These are phyloP conservation scores for Copidosoma floridanum DNA, from an alignment of 1,140 invertebrate species.

Conservation along the genomic window DNA sequence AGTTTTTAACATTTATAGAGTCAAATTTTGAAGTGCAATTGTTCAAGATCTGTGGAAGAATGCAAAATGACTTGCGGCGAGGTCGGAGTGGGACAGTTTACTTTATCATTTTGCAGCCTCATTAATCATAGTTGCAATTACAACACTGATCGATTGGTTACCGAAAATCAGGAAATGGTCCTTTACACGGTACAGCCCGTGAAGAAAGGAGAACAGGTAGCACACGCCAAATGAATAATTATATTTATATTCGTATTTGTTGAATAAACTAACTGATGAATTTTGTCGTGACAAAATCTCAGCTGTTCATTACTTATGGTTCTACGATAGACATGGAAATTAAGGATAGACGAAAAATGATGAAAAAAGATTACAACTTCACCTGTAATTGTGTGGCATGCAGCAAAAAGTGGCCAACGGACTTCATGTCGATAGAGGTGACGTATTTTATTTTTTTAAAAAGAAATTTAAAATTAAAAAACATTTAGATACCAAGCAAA, in stretches of 20 bases:
- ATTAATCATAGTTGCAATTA: constrained; percentile 94
- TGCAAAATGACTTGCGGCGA: neutral
- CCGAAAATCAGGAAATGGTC: neutral
- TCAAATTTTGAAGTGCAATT: no score
- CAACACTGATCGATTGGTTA: constrained; percentile 61
- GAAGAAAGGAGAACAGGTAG: neutral
- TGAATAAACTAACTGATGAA: neutral
- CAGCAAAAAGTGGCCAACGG: neutral
- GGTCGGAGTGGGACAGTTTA: constrained; percentile 58
- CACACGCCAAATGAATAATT: neutral
- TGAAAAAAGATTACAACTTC: neutral
- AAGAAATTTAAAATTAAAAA: no score
- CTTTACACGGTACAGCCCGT: neutral
- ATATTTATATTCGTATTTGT: neutral
- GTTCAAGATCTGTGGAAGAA: constrained; percentile 58
- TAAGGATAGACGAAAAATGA: neutral
- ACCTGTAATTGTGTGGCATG: neutral
- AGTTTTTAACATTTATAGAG: no score
- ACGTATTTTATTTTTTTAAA: no score
- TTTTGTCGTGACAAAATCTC: neutral
- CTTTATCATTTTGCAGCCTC: constrained; percentile 75
- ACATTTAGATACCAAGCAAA: no score
- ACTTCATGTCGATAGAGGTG: no score
- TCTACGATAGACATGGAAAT: neutral
- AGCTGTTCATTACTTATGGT: neutral